Base-by-base conservation (phyloP, 2,888 invertebrate species). In the Vannuccia rotundouncinata region DNA sequence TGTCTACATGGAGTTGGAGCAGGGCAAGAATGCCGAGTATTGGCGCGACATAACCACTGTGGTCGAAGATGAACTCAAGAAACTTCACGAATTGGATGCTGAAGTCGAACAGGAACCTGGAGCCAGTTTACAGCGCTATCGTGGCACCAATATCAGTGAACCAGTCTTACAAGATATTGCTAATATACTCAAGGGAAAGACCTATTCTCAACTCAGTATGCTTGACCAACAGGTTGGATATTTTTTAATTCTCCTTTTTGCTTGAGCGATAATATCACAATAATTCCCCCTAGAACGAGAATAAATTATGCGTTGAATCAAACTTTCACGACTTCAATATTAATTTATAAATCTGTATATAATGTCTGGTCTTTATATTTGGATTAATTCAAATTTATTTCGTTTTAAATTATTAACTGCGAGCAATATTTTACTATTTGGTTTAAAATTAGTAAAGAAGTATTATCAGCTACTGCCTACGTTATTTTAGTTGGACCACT, bases 41-140 rank as follows among this genome's bases (percentile, higher is more conserved):
- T 98, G 98, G 98, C 92, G 92, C 85, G 98, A 98, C 87, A 94
- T 98, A 85, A 94, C 94, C 79, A 93, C 94, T 59, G 95, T 98
- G 83, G 95, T 95, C 0, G 92, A 93, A 87, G 96, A 96, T 88
- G 80, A 80, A 85, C 88, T 92, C 74, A 92, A 93, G 83, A 84
- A 79, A 84, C 1, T 84, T 31, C 76, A 83, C 83, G 77, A 83
- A 82, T 83, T 85, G 85, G 84, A 84, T 81, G 85, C 84, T 77
- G 85, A 86, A 78, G 88, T 88, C 78, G 89, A 92, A 77, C 89
- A 92, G 82, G 79, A 31, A 28, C 13, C 29, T 28, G 45, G 45
- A 27, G 2, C 10, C 17, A 25, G 31, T 28, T 10, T 27, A 27
- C 78, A 60, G 59, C 2, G 59, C 59, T 0, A 29, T 60, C 29